Conservation (phyloP, 2,888 invertebrate genomes). For the Lepidocyrtoides sp. region DNA sequence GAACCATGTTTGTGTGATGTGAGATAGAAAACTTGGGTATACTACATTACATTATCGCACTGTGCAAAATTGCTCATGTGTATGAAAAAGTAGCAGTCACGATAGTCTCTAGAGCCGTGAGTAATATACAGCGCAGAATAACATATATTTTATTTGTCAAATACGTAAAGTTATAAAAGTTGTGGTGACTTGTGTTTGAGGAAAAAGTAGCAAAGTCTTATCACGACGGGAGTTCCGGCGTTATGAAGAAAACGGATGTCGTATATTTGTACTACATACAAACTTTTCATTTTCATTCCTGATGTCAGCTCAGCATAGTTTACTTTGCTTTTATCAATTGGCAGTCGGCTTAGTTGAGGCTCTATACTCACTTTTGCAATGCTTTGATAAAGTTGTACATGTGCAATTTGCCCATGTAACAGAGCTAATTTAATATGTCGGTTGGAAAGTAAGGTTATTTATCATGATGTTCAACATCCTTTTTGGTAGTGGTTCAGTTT, state of each 20-base stretch:
- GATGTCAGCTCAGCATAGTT: background rate
- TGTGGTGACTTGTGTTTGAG: background rate
- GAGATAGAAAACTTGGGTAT: background rate
- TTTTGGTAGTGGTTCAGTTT: too few species aligned
- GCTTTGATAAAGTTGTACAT: background rate
- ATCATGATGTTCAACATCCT: too few species aligned
- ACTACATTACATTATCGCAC: too few species aligned
- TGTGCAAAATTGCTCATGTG: background rate
- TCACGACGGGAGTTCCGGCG: slow-evolving; percentile 75
- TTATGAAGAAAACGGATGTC: slow-evolving; percentile 73
- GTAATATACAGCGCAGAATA: too few species aligned
- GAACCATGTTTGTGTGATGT: background rate
- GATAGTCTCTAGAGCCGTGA: background rate
- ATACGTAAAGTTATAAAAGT: slow-evolving; percentile 7
- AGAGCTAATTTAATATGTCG: background rate
- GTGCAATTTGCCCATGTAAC: background rate
- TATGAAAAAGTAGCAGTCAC: too few species aligned
- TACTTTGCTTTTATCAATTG: slow-evolving; percentile 19
- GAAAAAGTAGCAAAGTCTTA: slow-evolving; percentile 62
- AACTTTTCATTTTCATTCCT: slow-evolving; percentile 43
- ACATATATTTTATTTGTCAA: background rate
- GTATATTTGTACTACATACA: slow-evolving; percentile 57
- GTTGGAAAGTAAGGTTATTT: background rate
- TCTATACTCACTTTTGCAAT: slow-evolving; percentile 19
- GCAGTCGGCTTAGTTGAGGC: slow-evolving; percentile 13